A percentile compares a stretch with the other conserved stretches of the same genome.
Conservation (phyloP, 2,888 invertebrate species). For the Lasius platythorax region DNA sequence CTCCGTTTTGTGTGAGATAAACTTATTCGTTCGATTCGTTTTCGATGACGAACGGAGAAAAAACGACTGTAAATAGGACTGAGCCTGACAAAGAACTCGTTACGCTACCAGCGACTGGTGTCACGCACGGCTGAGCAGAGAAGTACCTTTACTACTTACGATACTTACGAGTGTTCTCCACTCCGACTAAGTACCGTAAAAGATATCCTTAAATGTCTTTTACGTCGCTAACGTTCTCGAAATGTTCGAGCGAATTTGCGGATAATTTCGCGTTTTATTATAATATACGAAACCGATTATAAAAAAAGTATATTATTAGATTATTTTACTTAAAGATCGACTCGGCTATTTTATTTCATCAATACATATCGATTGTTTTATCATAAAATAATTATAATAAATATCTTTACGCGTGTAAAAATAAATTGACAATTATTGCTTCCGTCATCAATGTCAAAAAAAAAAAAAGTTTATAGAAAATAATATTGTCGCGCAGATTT, state of each 20-base stretch:
- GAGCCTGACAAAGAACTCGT: neutral
- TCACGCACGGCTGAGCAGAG: constrained; percentile 11
- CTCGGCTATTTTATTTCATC: neutral
- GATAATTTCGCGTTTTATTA: neutral
- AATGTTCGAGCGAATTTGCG: neutral
- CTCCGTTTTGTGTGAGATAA: neutral
- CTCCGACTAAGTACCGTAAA: neutral
- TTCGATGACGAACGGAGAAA: neutral
- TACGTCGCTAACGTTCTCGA: neutral
- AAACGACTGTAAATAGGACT: neutral
- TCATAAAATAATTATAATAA: neutral
- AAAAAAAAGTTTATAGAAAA: neutral
- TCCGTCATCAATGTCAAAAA: neutral
- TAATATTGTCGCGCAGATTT: neutral
- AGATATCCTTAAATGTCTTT: neutral
- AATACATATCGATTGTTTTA: neutral
- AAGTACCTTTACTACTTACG: constrained; percentile 25
- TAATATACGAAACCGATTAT: neutral
- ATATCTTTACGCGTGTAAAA: neutral
- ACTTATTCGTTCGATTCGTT: neutral
- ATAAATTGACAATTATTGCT: neutral
- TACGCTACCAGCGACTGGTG: neutral
- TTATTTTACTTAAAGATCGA: neutral
- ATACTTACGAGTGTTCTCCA: neutral
- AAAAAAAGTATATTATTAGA: constrained; percentile 3